phyloP scores from a whole-genome alignment of 2,888 invertebrate genomes.

The Hanleya hanleyi region DNA sequence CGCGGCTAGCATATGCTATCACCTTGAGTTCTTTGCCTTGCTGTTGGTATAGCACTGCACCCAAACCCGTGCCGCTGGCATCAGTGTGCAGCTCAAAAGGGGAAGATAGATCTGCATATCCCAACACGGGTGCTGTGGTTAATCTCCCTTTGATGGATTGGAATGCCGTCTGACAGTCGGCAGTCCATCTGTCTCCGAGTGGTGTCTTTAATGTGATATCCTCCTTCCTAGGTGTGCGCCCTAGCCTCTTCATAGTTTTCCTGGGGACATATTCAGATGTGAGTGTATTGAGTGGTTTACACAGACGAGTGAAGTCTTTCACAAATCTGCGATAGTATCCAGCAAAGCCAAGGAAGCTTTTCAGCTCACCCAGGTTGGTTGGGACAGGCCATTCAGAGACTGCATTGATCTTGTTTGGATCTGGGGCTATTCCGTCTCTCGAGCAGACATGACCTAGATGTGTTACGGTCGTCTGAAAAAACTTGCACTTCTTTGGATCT shows the following conservation, averaged over 20 bases:
- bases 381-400: not conserved
- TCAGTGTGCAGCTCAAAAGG: conserved; percentile 9
- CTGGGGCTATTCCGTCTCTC: not conserved
- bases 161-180: not conserved
- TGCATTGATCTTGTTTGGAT: not conserved
- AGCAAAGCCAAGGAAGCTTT: conserved; percentile 1
- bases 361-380: not conserved
- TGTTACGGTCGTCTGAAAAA: not conserved
- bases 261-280: not conserved
- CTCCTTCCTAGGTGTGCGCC: not conserved
- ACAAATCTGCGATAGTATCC: conserved; percentile 2
- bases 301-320: not conserved
- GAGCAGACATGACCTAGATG: conserved; percentile 8
- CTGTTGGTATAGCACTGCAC: not conserved
- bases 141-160: not conserved
- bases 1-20: not conserved
- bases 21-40: not conserved
- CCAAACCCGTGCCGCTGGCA: not conserved
- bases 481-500: not conserved
- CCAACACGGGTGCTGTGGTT: not conserved
- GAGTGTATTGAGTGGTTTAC: not conserved
- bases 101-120: not conserved
- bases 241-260: not conserved
- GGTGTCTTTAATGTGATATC: not conserved
- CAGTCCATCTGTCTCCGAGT: not conserved